Evolutionary conservation across 2,797 vertebrate genomes (phyloP), one percentile per base, ranked within the genome.

Genomic region (Picus viridis): DNA sequence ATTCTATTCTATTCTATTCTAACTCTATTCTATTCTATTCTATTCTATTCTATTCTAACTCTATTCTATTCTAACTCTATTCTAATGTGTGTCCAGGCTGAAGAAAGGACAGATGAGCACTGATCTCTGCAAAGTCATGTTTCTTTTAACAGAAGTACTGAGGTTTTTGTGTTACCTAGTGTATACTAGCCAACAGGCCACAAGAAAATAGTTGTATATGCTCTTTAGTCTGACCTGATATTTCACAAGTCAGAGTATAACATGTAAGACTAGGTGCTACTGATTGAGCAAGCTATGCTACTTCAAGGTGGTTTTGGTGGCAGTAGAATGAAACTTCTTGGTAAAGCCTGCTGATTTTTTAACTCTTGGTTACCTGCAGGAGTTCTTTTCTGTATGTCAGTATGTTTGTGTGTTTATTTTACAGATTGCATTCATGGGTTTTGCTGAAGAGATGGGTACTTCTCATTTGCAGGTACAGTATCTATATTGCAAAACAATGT

Each of bases 361-460:
- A 72, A 54, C 56, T 83, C 24, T 34, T 58, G 62, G 59, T 2
- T 75, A 51, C 45, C 49, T 71, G 16, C 30, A 83, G 67, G 72
- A 26, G 8, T 29, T 34, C 1, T 51, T 57, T 85, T 71, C 32
- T 83, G 36, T 65, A 15, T 8, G 77, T 77, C 32, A 92, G 1
- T 90, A 5, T 64, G 65, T 80, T 95, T 2, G 26, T 95, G 22
- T 61, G 12, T 95, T 96, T 97, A 36, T 95, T 76, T 96, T 97
- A 47, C 90, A 98, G 98, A 86, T 98, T 68, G 97, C 97, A 18
- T 98, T 98, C 96, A 83, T 98, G 95, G 93, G 94, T 79, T 97
- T 98, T 97, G 96, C 94, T 23, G 97, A 97, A 90, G 97, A 97
- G 75, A 96, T 95, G 62, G 88, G 88, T 93, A 27, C 94, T 87